Evolutionary conservation across 1,140 invertebrate species (phyloP).

Genomic region (Lepidurus couesii): DNA sequence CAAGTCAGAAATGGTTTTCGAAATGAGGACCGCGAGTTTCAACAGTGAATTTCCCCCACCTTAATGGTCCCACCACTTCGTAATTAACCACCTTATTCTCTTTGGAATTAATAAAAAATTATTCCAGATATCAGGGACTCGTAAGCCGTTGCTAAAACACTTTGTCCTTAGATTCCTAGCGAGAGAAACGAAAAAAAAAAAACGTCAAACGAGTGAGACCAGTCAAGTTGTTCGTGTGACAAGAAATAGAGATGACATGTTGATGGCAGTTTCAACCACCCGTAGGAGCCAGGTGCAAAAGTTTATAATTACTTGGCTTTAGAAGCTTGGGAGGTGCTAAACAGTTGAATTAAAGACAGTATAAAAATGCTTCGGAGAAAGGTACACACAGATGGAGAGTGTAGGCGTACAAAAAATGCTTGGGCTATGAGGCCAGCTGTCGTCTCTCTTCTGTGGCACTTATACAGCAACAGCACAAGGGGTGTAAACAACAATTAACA

Average conservation of each 20-base stretch:
- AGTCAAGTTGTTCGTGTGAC: not conserved
- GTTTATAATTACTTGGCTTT: slow-evolving; percentile 4
- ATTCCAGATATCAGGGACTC: too few relatives aligned
- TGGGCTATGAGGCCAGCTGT: not conserved
- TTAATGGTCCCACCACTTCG: too few relatives aligned
- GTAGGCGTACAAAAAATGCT: slow-evolving; percentile 5
- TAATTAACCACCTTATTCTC: too few relatives aligned
- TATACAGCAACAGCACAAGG: not conserved
- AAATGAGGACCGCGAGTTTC: too few relatives aligned
- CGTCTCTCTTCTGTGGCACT: not conserved
- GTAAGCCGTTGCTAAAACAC: too few relatives aligned
- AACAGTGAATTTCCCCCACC: too few relatives aligned
- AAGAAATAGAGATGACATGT: not conserved
- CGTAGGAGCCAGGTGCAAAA: not conserved
- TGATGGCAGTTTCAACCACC: not conserved
- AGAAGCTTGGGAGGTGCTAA: not conserved
- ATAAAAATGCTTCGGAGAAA: not conserved
- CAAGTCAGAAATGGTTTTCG: too few relatives aligned
- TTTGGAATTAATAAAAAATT: too few relatives aligned
- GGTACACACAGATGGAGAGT: not conserved
- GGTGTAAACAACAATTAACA: slow-evolving; percentile 19
- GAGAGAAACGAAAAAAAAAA: not conserved
- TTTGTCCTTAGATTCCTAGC: too few relatives aligned
- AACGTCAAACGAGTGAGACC: not conserved
- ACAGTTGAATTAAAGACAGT: not conserved